These are phyloP conservation scores for Athalia cordata DNA, from an alignment of 2,888 invertebrate genomes.

Conservation along the genomic window DNA sequence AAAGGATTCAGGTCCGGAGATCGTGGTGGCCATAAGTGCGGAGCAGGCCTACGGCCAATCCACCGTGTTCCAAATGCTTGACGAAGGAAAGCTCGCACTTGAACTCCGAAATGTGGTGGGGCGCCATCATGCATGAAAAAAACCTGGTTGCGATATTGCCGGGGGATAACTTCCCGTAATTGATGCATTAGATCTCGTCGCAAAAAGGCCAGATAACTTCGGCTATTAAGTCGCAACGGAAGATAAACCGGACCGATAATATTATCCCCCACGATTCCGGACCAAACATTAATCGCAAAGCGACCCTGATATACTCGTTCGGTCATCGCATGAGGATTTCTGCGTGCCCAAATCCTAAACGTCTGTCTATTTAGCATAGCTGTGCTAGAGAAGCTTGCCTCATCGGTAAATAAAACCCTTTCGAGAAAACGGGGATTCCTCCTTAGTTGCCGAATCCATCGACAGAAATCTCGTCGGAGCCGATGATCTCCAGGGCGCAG, in stretches of 20 bases:
- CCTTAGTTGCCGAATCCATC: constrained; percentile 47
- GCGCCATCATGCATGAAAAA: constrained; percentile 64
- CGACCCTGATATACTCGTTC: constrained; percentile 2
- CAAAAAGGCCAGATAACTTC: constrained; percentile 51
- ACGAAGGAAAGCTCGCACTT: constrained; percentile 52
- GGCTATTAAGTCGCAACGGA: constrained; percentile 48
- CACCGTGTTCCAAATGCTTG: constrained; percentile 51
- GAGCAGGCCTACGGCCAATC: constrained; percentile 55
- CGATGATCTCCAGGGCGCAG: constrained; percentile 39
- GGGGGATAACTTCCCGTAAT: constrained; percentile 42
- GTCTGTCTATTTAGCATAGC: neutral
- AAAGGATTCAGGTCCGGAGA: constrained; percentile 56
- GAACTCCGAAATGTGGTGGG: constrained; percentile 53
- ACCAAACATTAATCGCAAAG: constrained; percentile 19
- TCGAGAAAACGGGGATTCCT: constrained; percentile 44
- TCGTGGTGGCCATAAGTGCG: constrained; percentile 54
- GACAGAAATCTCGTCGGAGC: constrained; percentile 44
- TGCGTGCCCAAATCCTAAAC: neutral
- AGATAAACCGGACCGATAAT: constrained; percentile 52
- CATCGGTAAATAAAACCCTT: constrained; percentile 43
- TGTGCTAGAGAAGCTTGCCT: constrained; percentile 39
- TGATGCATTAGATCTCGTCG: constrained; percentile 43
- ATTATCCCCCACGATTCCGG: constrained; percentile 49
- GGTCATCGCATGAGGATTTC: constrained; percentile 10
- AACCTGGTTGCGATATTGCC: constrained; percentile 37